Base-by-base conservation (phyloP, 2,797 vertebrate genomes). In the Ctenopoma multispine region DNA sequence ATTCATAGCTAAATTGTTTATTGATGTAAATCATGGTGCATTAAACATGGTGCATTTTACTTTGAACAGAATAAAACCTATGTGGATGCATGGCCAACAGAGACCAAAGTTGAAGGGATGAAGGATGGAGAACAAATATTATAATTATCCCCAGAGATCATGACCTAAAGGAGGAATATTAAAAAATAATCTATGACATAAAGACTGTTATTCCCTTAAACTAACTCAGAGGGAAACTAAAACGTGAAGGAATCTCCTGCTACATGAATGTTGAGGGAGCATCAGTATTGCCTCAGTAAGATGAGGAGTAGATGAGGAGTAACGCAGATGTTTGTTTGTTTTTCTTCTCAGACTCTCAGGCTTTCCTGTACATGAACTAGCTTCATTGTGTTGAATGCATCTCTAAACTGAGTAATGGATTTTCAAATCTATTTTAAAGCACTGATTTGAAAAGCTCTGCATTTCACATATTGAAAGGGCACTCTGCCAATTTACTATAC, bases 141-240 rank as follows among this genome's bases (percentile, higher is more conserved):
- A 23, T 55, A 63, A 64, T 53, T 14, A 36, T 24, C 4, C 0
- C 12, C n/a, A 34, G 12, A 61, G 58, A 36, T 38, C 0, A 18
- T 3, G 29, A 46, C 1, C 13, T 7, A 27, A 27, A 58, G 14
- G 23, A 18, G 9, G 1, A 21, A 59, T 48, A 31, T 44, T 4
- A n/a, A 56, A 64, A 80, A 58, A 41, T 36, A 67, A 20, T 20
- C 48, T 50, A 20, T 14, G 2, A 43, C 48, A 58, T 47, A n/a
- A 38, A 49, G 23, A 56, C 51, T 23, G 18, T 31, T 75, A 70
- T 74, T 56, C 29, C 40, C 66, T 63, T 41, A 41, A 20, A 61
- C 18, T 14, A 38, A 36, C 12, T 61, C 47, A 63, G 18, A 38
- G 27, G 21, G 34, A 61, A 64, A 49, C 44, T 12, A 31, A 46